Evolutionary conservation across 2,888 invertebrate species (phyloP).

Genomic region (Monopis laevigella): DNA sequence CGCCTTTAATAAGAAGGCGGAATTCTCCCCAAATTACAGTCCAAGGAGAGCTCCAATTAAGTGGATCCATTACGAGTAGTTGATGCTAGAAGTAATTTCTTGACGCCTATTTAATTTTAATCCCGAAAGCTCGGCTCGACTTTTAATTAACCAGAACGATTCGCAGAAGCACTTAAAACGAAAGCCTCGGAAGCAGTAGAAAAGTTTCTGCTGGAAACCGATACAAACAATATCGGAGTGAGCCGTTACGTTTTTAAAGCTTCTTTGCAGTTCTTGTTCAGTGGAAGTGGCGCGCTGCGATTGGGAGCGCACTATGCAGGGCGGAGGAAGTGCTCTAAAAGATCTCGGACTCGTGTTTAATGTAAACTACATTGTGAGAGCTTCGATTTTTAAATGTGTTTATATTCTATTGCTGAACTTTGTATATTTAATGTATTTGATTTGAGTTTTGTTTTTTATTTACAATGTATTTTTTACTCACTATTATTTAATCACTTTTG

Average conservation of each 20-base stretch:
- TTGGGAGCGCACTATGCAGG: constrained; percentile 25
- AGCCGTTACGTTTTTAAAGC: constrained; percentile 23
- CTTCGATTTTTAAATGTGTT: constrained; percentile 6
- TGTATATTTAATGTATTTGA: no score
- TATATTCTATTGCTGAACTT: no score
- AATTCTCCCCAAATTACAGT: constrained; percentile 4
- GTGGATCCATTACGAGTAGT: neutral
- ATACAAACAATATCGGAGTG: constrained; percentile 22
- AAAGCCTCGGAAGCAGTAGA: constrained; percentile 25
- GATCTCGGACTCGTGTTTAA: constrained; percentile 1
- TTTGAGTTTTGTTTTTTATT: constrained; percentile 2
- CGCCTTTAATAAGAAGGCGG: no score
- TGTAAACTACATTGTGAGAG: neutral
- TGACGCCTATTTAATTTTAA: constrained; percentile 42
- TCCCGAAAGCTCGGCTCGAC: constrained; percentile 22
- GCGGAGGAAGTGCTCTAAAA: constrained; percentile 2
- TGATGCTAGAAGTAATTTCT: constrained; percentile 31
- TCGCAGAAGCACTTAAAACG: constrained; percentile 27
- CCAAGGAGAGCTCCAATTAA: neutral
- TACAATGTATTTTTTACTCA: no score
- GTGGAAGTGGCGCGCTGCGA: constrained; percentile 27
- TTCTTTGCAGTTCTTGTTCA: constrained; percentile 24
- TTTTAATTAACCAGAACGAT: constrained; percentile 6
- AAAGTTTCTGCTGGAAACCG: constrained; percentile 29
- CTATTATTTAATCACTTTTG: no score